phyloP scores from a whole-genome alignment of 2,113 vertebrate genomes.

The Phalacrocorax brasilianus region DNA sequence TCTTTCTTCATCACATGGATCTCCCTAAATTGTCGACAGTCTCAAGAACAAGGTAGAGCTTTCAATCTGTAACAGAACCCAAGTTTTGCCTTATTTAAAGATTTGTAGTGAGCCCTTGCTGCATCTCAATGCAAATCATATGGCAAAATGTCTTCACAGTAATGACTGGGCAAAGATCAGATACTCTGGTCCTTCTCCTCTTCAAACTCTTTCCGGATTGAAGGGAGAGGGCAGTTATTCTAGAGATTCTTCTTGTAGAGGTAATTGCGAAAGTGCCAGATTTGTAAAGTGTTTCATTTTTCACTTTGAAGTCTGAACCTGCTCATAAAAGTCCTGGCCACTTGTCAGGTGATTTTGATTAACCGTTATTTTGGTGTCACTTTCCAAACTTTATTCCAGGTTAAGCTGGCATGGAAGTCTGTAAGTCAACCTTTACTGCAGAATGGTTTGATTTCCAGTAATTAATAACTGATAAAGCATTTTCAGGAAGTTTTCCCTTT shows the following conservation, averaged over 20 bases:
- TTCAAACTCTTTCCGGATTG: not conserved
- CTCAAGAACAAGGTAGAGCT: not conserved
- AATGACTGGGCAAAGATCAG: not conserved
- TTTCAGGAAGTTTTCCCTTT: not conserved
- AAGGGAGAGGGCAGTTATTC: not conserved
- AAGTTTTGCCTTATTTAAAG: not conserved
- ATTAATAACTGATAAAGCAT: not conserved
- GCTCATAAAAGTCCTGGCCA: not conserved
- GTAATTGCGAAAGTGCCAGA: not conserved
- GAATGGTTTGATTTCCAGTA: not conserved
- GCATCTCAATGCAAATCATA: not conserved
- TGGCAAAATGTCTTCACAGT: rapidly evolving
- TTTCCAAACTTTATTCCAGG: not conserved
- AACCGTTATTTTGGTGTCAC: not conserved
- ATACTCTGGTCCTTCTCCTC: not conserved
- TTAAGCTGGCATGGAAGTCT: not conserved
- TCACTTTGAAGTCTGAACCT: not conserved
- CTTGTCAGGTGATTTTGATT: not conserved
- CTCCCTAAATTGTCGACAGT: not conserved
- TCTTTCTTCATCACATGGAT: not conserved
- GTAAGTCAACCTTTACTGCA: not conserved
- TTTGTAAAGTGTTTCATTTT: not conserved
- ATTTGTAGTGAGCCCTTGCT: not conserved
- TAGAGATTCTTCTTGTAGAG: not conserved
- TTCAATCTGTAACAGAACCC: not conserved